Evolutionary conservation across 2,797 vertebrate species (phyloP).

Genomic region (Poecilia picta): DNA sequence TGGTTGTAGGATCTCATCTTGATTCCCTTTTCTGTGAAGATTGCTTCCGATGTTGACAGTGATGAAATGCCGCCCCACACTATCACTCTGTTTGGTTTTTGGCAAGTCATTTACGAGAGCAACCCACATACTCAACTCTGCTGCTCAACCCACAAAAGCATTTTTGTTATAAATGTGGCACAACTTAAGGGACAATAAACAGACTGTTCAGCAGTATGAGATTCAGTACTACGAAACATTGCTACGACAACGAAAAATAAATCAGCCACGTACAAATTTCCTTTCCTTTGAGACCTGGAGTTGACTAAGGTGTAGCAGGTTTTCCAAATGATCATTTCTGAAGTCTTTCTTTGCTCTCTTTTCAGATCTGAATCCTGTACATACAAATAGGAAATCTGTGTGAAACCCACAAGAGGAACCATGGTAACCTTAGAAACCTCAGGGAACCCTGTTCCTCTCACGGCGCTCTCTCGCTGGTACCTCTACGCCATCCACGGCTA

Average conservation of each 20-base stretch:
- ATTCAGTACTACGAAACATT: background rate
- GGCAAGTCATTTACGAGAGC: background rate
- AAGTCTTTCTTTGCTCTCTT: slow-evolving; percentile 8
- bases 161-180: background rate
- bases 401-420: slow-evolving; percentile 24
- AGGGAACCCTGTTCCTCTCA: slow-evolving; percentile 86
- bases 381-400: background rate
- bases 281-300: background rate
- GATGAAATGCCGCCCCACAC: background rate
- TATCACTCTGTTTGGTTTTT: background rate
- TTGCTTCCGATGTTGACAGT: background rate
- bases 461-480: slow-evolving; percentile 94
- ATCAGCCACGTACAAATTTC: background rate
- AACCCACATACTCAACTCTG: background rate
- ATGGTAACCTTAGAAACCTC: slow-evolving; percentile 75
- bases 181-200: background rate
- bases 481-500: slow-evolving; percentile 98
- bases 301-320: background rate
- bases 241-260: background rate
- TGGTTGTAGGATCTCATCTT: background rate
- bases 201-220: background rate
- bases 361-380: slow-evolving; percentile 38
- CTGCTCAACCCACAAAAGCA: background rate
- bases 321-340: background rate
- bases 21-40: background rate